Base-by-base conservation (phyloP, 2,113 vertebrate genomes). In the Lates calcarifer region DNA sequence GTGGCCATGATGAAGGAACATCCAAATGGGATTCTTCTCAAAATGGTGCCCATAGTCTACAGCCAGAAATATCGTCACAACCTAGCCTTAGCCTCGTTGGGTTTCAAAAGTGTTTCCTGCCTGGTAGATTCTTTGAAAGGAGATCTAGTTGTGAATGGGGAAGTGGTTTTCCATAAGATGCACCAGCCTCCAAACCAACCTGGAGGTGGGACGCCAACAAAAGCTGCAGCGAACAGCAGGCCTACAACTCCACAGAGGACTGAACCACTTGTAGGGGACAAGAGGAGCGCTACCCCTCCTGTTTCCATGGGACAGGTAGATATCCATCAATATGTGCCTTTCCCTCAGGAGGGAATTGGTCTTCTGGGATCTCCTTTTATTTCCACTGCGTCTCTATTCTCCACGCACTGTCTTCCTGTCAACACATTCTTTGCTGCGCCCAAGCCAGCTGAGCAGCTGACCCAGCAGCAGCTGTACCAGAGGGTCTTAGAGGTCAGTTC, bases 401-500 rank as follows among this genome's bases (percentile, higher is more conserved):
- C 71, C 26, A n/a, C 24, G 12, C 41, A 20, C 1, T 15, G 6
- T 62, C 11, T 60, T 55, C 65, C 79, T 24, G 78, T 56, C 8
- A 53, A n/a, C 2, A 39, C 55, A 12, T 17, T 18, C n/a, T 14
- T 49, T 10, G 24, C 58, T 28, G 61, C 35, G 5, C 3, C 81
- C 37, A 57, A 79, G 47, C 80, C 79, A 28, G 61, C 28, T 15
- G 55, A 83, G 35, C 75, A 74, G 26, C 45, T 94, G 83, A 90
- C 80, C 7, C 79, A 92, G n/a, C 60, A 87, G 1, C 74, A 92
- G 77, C 89, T 95, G 26, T 81, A 89, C 49, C 37, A 91, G 67
- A 90, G 90, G 56, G 85, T 94, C 66, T 5, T 77, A 60, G 79
- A 94, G 87, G 91, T 93, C 33, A 85, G 89, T 85, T 31, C 18